Base-by-base conservation (phyloP, 2,113 vertebrate genomes). In the Amphiprion ocellaris region DNA sequence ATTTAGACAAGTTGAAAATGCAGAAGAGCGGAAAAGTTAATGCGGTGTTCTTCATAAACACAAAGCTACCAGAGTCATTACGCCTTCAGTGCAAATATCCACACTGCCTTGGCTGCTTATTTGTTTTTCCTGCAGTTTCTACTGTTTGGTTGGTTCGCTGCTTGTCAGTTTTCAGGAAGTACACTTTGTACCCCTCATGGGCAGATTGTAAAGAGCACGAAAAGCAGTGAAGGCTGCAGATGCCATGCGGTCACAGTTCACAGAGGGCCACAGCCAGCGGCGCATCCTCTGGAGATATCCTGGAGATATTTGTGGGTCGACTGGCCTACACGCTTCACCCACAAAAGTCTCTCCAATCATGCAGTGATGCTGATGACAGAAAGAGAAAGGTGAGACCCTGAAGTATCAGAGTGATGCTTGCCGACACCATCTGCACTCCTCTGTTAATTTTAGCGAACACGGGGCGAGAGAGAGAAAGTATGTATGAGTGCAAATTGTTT, bases 361-460 rank as follows among this genome's bases (percentile, higher is more conserved):
- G 19, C 21, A 9, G n/a, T 41, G 73, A 37, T 24, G 10, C 65
- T 82, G 3, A 21, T 58, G 79, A 85, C 75, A 62, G 70, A 39
- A 46, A 59, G 62, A 21, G 15, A 26, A 56, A 87, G 80, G 75
- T 74, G 80, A 87, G 67, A 66, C 52, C 17, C 44, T 14, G 7
- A 75, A 68, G 77, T 67, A 44, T 64, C 37, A 63, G 56, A 76
- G 76, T 52, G 77, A 65, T 39, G 63, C 61, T 77, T 4, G 17
- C 77, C 69, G 77, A 81, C 88, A 86, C 77, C 85, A 67, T 86
- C 67, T 74, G 68, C 59, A 82, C 71, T 19, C 37, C 60, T 59
- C 73, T n/a, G 83, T 76, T 89, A 70, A 87, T 86, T 88, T 89
- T 64, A 83, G 87, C 73, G 74, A 83, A 82, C 79, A 14, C 59